phyloP scores from a whole-genome alignment of 2,888 invertebrate species.

The Tribolium freemani region DNA sequence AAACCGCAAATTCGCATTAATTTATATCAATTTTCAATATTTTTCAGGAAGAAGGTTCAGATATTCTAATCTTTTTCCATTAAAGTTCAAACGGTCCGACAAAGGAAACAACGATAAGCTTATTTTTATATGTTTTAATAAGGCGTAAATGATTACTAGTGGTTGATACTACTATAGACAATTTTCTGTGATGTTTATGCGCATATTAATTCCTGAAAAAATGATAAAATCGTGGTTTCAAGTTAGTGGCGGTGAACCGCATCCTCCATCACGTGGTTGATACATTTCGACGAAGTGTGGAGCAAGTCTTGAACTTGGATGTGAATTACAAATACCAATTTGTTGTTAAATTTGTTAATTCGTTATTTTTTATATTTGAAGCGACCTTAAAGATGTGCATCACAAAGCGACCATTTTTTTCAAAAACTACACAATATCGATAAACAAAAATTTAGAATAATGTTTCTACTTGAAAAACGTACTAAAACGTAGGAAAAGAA shows the following conservation, averaged over 20 bases:
- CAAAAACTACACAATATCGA: no score
- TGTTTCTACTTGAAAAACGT: no score
- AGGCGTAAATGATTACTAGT: constrained; percentile 19
- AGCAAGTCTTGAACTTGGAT: no score
- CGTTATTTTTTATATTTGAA: no score
- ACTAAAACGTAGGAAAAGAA: no score
- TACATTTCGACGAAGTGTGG: constrained; percentile 7
- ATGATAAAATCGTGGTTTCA: constrained; percentile 19
- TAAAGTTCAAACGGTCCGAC: neutral
- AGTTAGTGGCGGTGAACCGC: constrained; percentile 15
- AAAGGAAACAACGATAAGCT: constrained; percentile 4
- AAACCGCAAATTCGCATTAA: neutral
- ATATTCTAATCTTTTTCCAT: neutral
- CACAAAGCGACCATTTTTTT: no score
- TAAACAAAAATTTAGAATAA: no score
- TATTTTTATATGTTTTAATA: constrained; percentile 5
- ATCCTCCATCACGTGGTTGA: constrained; percentile 20
- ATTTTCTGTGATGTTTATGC: neutral
- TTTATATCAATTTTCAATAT: neutral
- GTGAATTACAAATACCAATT: no score
- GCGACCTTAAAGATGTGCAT: no score
- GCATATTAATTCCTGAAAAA: constrained; percentile 22
- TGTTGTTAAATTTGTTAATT: no score
- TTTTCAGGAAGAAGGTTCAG: neutral
- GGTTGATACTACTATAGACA: neutral